Base-by-base conservation (phyloP, 1,140 invertebrate genomes). In the Heliothis subflexa region DNA sequence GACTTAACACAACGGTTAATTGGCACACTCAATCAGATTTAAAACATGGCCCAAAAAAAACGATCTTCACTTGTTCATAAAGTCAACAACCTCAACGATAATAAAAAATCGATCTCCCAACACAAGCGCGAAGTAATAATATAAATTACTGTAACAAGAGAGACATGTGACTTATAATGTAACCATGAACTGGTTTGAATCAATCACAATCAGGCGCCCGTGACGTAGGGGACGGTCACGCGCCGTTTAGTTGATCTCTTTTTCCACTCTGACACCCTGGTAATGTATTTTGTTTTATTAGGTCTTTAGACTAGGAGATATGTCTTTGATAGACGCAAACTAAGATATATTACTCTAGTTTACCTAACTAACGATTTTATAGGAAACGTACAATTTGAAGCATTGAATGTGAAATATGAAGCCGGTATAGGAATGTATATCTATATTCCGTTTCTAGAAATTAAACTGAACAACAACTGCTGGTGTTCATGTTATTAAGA, bases 161-260 rank as follows among this genome's bases (percentile, higher is more conserved):
- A 74, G 50, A 52, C 71, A 73, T 73, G 71, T 73, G 71, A 73
- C 55, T 55, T 21, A 57, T 54, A 66, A 49, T 77, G 45, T 55
- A 66, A 54, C 74, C 50, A 52, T 77, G 74, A 68, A 68, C 62
- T 57, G 74, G 49, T 68, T 68, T 66, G 74, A 77, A 77, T 77
- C 74, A 68, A 68, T 77, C 74, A 68, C 74, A 77, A 77, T 77
- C 61, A 77, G 28, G 21, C 9, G 16, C 74, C 40, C 73, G 57
- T 62, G 73, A 77, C 61, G 50, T 11, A 40, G 33, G 74, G 12
- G 1, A 55, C 28, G 71, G 49, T 55, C 74, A 66, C 28, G 62
- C 61, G 61, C 10, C 74, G 47, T 45, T 54, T 68, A 13, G 12
- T 55, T 55, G 16, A 52, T 16, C 25, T 66, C 61, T 1, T 47